Evolutionary conservation across 2,888 invertebrate genomes (phyloP).

Genomic region (Sipunculus nudus): DNA sequence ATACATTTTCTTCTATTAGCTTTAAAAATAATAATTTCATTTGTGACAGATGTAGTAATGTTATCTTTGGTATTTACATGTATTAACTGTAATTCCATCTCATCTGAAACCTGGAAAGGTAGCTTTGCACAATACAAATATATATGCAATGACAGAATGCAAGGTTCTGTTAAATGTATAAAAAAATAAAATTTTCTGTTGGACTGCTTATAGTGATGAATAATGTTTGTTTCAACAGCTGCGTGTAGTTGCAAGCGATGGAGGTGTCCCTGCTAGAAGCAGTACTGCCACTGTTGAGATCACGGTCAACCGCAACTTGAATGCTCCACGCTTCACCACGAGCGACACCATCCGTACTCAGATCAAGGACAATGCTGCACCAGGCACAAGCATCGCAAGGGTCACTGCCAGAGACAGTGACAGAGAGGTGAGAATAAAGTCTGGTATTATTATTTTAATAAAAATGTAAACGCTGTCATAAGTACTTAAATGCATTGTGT

Average conservation of each 20-base stretch:
- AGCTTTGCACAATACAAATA: too few relatives aligned
- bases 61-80: too few relatives aligned
- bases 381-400: slow-evolving; percentile 42
- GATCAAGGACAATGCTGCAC: slow-evolving; percentile 45
- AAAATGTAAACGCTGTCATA: neutral
- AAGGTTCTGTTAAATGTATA: too few relatives aligned
- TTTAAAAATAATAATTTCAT: too few relatives aligned
- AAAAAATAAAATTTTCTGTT: too few relatives aligned
- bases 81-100: too few relatives aligned
- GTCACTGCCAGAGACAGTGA: slow-evolving; percentile 53
- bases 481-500: too few relatives aligned
- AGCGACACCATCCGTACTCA: slow-evolving; percentile 19
- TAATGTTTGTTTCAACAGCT: slow-evolving; percentile 24
- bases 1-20: too few relatives aligned
- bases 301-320: slow-evolving; percentile 52
- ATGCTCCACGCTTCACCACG: slow-evolving; percentile 45
- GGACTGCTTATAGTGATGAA: too few relatives aligned
- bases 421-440: slow-evolving; percentile 45
- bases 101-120: too few relatives aligned
- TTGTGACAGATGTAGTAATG: too few relatives aligned
- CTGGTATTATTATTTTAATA: neutral
- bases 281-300: slow-evolving; percentile 48
- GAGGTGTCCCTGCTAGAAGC: slow-evolving; percentile 39
- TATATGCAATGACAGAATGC: too few relatives aligned
- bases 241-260: slow-evolving; percentile 32